Evolutionary conservation across 2,113 vertebrate species (phyloP), one percentile per base, ranked within the genome.

Genomic region (Nettapus auritus): DNA sequence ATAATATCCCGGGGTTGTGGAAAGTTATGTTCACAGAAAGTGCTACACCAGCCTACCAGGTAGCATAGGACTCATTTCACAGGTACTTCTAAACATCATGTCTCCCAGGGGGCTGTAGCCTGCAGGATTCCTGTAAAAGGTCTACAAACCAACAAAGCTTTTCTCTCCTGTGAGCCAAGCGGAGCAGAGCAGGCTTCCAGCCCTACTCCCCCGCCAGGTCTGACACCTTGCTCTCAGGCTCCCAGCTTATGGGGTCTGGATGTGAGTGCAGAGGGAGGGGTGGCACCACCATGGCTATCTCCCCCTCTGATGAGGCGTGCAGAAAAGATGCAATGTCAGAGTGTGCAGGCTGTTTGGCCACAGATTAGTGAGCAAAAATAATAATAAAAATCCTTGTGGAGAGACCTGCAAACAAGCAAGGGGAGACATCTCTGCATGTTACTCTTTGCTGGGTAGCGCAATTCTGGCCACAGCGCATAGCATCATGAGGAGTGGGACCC

Each of bases 401-500:
- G 29, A 70, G 67, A 25, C 28, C 56, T 9, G 29, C 73, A 55
- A 78, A 67, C 0, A 6, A 88, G 38, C 57, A 40, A 86, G 48
- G 82, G 76, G 69, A 88, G 80, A 44, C 23, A 64, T 23, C 68
- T 81, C 80, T 88, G 67, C 46, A 40, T 1, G 2, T 74, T 28
- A 8, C 55, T 2, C 0, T 38, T 79, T 1, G 0, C 29, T 74
- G 46, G 52, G 85, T 13, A 91, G 75, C 67, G 60, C 85, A 77
- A 46, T 69, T 77, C 71, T 91, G 86, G 82, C 86, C 82, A 71
- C 74, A 64, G 62, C 1, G 1, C 90, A 66, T n/a, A 95, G 31
- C 80, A 87, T 76, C 88, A 62, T 8, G 56, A 88, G 93, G 90
- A 96, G 82, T 90, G 88, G 82, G 90, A 91, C 86, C 82, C 92